Evolutionary conservation across 2,888 invertebrate species (phyloP).

Genomic region (Tenodera sinensis): DNA sequence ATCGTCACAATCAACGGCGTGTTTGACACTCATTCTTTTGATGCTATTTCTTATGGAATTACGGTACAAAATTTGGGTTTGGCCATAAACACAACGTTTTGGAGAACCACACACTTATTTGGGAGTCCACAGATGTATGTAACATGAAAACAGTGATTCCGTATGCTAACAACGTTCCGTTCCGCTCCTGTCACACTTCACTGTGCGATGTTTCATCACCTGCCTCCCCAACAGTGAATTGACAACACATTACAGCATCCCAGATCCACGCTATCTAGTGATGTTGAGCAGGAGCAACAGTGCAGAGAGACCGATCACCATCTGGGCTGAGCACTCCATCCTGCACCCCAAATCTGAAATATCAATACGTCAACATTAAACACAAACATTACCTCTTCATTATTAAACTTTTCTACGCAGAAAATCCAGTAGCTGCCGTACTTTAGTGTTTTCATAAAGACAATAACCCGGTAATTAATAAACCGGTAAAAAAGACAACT

Average conservation of each 20-base stretch:
- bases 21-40: background rate
- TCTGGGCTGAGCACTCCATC: background rate
- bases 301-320: background rate
- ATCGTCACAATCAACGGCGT: background rate
- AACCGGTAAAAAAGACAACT: too few relatives aligned
- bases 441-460: too few relatives aligned
- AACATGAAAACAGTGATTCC: background rate
- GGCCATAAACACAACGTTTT: background rate
- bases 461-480: too few relatives aligned
- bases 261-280: slow-evolving; percentile 15
- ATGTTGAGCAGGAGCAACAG: background rate
- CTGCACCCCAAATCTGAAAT: background rate
- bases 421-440: too few relatives aligned
- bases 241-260: background rate
- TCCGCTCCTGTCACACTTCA: background rate
- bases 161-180: background rate
- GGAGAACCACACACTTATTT: background rate
- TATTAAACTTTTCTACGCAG: too few relatives aligned
- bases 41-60: background rate
- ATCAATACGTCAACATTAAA: background rate
- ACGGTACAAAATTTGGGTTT: slow-evolving; percentile 3
- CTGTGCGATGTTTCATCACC: background rate
- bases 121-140: background rate
- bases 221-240: background rate
- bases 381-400: too few relatives aligned